A percentile compares a stretch with the other conserved stretches of the same genome.
phyloP scores from a whole-genome alignment of 2,888 invertebrate species.

The Dioctria rufipes region DNA sequence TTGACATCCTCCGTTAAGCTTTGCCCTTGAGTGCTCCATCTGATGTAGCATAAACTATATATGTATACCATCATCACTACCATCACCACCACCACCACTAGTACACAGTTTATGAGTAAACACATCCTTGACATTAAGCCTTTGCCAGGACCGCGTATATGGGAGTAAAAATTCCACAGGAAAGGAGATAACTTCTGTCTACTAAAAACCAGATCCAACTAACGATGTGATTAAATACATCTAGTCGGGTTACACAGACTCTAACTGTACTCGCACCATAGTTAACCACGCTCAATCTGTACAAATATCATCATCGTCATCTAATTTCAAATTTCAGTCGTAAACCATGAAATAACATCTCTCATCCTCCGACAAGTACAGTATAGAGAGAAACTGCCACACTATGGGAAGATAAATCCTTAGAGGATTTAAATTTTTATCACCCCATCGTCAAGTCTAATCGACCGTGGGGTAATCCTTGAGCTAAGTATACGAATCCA shows the following conservation, averaged over 20 bases:
- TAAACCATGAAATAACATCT: constrained; percentile 55
- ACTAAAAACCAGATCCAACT: constrained; percentile 35
- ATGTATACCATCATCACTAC: constrained; percentile 2
- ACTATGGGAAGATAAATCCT: constrained; percentile 47
- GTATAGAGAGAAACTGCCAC: constrained; percentile 19
- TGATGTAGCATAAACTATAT: constrained; percentile 3
- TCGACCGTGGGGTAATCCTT: constrained; percentile 53
- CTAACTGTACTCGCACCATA: too few relatives aligned
- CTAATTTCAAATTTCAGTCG: constrained; percentile 57
- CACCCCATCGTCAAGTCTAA: constrained; percentile 56
- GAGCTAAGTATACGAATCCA: constrained; percentile 24
- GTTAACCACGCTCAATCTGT: constrained; percentile 50
- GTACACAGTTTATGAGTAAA: not conserved
- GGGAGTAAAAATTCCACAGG: constrained; percentile 43
- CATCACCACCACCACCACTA: too few relatives aligned
- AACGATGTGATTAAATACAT: constrained; percentile 52
- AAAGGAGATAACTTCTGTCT: constrained; percentile 38
- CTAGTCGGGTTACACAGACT: constrained; percentile 34
- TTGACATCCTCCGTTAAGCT: constrained; percentile 20
- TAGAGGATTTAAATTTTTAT: constrained; percentile 56
- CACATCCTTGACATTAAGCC: constrained; percentile 52
- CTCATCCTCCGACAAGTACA: constrained; percentile 8
- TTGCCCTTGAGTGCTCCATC: constrained; percentile 38
- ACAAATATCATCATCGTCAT: constrained; percentile 55
- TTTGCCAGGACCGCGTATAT: not conserved